Percentiles rank a stretch among this genome's conserved stretches.
Evolutionary conservation across 2,113 vertebrate species (phyloP).

Genomic region (Spea bombifrons): DNA sequence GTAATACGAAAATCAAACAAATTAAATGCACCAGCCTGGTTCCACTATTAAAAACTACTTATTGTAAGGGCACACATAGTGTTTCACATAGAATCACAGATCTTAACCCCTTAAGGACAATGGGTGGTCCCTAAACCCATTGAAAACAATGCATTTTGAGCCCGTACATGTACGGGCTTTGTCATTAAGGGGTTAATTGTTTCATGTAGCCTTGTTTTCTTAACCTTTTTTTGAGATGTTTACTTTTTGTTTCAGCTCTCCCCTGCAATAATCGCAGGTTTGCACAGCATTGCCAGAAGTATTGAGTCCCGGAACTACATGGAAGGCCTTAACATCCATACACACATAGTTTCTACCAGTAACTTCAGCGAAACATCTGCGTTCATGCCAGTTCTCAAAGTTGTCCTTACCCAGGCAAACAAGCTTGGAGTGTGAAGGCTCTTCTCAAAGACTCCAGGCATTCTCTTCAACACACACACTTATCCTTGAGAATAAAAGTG

Average conservation of each 20-base stretch:
- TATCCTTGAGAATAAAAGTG: slow-evolving; percentile 37
- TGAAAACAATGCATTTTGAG: too few species aligned
- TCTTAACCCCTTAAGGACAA: too few species aligned
- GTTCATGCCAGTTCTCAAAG: slow-evolving; percentile 98
- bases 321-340: slow-evolving; percentile 88
- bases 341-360: slow-evolving; percentile 93
- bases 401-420: slow-evolving; percentile 93
- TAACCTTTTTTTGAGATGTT: not conserved
- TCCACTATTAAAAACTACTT: too few species aligned
- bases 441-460: slow-evolving; percentile 4
- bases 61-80: too few species aligned
- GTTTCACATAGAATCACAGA: too few species aligned
- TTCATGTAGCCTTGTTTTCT: not conserved
- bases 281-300: slow-evolving; percentile 87
- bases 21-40: too few species aligned
- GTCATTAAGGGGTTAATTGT: too few species aligned
- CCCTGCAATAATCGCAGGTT: slow-evolving; percentile 80
- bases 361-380: slow-evolving; percentile 98
- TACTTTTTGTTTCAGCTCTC: slow-evolving; percentile 78
- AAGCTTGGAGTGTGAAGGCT: slow-evolving; percentile 79
- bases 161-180: too few species aligned
- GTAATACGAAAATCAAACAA: too few species aligned
- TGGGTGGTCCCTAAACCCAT: too few species aligned
- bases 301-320: slow-evolving; percentile 81
- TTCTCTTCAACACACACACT: slow-evolving; percentile 55